phyloP scores from a whole-genome alignment of 2,888 invertebrate species.

The Lagria hirta region DNA sequence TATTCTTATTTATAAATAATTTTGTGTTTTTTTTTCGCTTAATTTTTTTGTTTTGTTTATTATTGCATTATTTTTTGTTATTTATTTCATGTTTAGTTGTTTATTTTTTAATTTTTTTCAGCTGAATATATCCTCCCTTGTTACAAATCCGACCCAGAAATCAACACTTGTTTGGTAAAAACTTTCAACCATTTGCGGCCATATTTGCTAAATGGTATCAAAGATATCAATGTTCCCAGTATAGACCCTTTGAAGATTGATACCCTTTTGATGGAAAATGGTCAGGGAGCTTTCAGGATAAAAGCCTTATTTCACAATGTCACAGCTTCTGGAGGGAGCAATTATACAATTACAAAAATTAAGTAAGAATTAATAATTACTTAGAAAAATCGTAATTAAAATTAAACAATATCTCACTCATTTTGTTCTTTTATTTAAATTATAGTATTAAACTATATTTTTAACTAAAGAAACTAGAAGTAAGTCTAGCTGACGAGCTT shows the following conservation, averaged over 20 bases:
- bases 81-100: background rate
- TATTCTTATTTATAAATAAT: no score
- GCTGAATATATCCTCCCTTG: conserved; percentile 75
- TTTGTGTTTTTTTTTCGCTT: no score
- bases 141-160: conserved; percentile 64
- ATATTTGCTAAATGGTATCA: conserved; percentile 68
- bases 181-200: conserved; percentile 74
- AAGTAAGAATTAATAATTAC: conserved; percentile 41
- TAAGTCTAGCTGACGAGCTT: no score
- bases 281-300: conserved; percentile 73
- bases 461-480: no score
- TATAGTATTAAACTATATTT: no score
- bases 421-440: no score
- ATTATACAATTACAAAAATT: conserved; percentile 70
- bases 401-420: no score
- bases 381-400: background rate
- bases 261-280: conserved; percentile 74
- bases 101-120: conserved; percentile 54
- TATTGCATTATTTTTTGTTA: no score
- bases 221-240: conserved; percentile 71
- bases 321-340: conserved; percentile 74
- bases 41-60: no score
- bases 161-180: conserved; percentile 67
- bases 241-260: conserved; percentile 74
- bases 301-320: conserved; percentile 74